Conservation (phyloP, 2,113 vertebrate species). For the Pelodiscus sinensis region DNA sequence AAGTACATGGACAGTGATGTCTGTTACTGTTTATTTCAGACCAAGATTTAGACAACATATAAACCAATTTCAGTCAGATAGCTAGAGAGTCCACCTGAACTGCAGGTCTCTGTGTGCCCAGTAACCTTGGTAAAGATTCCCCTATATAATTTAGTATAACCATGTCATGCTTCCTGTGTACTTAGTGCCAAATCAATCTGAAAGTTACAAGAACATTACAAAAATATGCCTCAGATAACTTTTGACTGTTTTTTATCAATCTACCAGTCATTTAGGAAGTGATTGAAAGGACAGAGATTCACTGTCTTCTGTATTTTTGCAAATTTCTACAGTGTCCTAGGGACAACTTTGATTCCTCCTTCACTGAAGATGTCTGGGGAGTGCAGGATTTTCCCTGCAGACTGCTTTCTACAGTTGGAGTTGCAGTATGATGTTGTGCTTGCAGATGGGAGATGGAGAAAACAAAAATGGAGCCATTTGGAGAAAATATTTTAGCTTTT, state of each 20-base stretch:
- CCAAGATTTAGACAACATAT: too few species aligned
- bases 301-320: neutral
- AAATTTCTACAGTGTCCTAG: neutral
- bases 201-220: neutral
- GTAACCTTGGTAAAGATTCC: neutral
- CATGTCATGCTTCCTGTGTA: neutral
- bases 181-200: neutral
- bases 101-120: too few species aligned
- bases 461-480: neutral
- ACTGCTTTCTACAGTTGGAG: neutral
- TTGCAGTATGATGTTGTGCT: neutral
- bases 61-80: too few species aligned
- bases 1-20: too few species aligned
- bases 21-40: too few species aligned
- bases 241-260: neutral
- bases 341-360: neutral
- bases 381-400: neutral
- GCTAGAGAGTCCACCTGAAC: too few species aligned
- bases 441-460: neutral
- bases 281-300: neutral
- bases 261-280: neutral
- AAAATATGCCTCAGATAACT: neutral
- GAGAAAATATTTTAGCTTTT: neutral
- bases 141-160: neutral
- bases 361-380: neutral